Conservation (phyloP, 92 coral and sea anemone species). For the Siderastrea siderea region DNA sequence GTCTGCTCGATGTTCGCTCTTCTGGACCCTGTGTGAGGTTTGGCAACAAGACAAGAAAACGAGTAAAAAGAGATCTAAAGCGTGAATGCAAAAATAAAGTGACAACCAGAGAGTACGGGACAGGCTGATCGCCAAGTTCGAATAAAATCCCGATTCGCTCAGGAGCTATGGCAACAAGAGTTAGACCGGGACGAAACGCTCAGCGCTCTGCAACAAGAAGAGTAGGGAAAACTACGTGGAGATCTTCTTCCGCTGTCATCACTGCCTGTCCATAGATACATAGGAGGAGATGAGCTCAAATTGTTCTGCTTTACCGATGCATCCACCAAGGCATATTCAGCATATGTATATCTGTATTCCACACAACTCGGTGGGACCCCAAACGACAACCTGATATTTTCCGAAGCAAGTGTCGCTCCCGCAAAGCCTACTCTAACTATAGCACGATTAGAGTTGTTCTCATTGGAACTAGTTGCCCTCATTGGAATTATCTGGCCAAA, state of each 20-base stretch:
- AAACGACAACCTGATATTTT: conserved; percentile 44
- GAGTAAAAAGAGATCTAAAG: too few relatives aligned
- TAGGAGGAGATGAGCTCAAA: background rate
- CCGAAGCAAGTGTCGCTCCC: conserved; percentile 58
- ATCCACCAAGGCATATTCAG: conserved; percentile 36
- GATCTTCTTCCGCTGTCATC: conserved; percentile 3
- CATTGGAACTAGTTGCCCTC: conserved; percentile 49
- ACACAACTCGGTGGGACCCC: conserved; percentile 17
- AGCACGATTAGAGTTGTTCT: conserved; percentile 55
- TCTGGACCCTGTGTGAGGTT: too few relatives aligned
- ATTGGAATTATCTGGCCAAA: conserved; percentile 29
- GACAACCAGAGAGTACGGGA: too few relatives aligned
- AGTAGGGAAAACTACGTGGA: conserved; percentile 17
- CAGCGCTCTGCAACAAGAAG: background rate
- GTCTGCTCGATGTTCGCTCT: too few relatives aligned
- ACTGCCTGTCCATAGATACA: background rate
- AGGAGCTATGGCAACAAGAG: conserved; percentile 23
- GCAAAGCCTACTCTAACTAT: conserved; percentile 43
- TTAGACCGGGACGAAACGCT: conserved; percentile 8
- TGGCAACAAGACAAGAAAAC: too few relatives aligned
- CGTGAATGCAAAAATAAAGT: too few relatives aligned
- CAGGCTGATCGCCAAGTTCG: too few relatives aligned
- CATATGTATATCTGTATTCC: conserved; percentile 39
- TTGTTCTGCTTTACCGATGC: conserved; percentile 54
- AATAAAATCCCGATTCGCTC: too few relatives aligned